Evolutionary conservation across 2,888 invertebrate species (phyloP).

Genomic region (Ligdia adustata): DNA sequence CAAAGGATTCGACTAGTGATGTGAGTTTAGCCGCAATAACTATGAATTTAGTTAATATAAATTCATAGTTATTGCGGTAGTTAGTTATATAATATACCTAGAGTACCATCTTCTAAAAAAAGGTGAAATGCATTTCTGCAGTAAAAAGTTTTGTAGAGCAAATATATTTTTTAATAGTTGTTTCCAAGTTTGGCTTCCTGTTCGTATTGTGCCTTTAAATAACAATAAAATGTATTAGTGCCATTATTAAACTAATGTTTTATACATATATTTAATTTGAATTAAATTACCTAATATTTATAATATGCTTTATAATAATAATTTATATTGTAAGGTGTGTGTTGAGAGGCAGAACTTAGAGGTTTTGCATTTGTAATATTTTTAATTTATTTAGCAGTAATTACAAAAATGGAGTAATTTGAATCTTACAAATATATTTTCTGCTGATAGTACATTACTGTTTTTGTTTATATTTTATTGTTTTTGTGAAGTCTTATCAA

Average conservation of each 20-base stretch:
- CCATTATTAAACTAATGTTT: slow-evolving; percentile 31
- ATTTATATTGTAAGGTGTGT: slow-evolving; percentile 20
- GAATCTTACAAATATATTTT: slow-evolving; percentile 4
- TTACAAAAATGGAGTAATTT: background rate
- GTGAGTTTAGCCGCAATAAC: no score
- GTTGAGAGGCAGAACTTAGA: slow-evolving; percentile 9
- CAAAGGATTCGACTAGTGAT: no score
- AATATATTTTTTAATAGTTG: background rate
- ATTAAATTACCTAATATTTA: slow-evolving; percentile 10
- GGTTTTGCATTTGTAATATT: slow-evolving; percentile 1
- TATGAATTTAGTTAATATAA: no score
- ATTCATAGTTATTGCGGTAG: no score
- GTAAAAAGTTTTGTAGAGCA: slow-evolving; percentile 4
- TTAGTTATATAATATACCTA: no score
- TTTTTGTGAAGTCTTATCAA: slow-evolving; percentile 28
- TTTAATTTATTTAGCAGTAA: slow-evolving; percentile 11
- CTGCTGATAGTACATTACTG: background rate
- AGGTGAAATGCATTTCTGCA: no score
- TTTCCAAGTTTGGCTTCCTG: slow-evolving; percentile 12
- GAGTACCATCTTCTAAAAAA: no score
- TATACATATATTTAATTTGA: slow-evolving; percentile 18
- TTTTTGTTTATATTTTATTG: slow-evolving; percentile 21
- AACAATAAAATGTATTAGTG: slow-evolving; percentile 29
- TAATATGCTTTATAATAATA: background rate
- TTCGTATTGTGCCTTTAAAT: slow-evolving; percentile 31